Percentiles rank a stretch among this genome's conserved stretches.
These are phyloP conservation scores for Brachyalestes nurse DNA, from an alignment of 2,797 vertebrate genomes.

Conservation along the genomic window DNA sequence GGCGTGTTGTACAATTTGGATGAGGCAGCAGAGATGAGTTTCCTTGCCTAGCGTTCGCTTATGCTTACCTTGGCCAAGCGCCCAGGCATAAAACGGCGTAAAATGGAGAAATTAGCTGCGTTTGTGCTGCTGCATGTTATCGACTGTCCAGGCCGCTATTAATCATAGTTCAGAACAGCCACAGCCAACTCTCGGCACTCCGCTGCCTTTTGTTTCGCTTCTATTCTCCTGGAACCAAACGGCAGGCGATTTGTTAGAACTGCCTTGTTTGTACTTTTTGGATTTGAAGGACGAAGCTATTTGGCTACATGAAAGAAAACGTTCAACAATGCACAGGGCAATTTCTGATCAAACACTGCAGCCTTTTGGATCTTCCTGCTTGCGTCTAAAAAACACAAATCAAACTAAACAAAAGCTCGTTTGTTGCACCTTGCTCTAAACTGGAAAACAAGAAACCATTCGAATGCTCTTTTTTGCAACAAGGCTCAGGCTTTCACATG, in stretches of 20 bases:
- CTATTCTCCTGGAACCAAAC: constrained; percentile 19
- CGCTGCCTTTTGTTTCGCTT: constrained; percentile 6
- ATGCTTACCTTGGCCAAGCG: constrained; percentile 1
- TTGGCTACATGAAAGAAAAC: constrained; percentile 26
- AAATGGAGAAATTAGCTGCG: constrained; percentile 38
- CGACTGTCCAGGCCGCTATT: constrained; percentile 37
- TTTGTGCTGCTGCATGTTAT: constrained; percentile 22
- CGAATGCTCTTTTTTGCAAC: not conserved
- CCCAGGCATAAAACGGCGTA: constrained; percentile 17
- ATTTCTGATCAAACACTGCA: constrained; percentile 12
- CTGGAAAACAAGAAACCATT: not conserved
- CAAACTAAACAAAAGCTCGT: not conserved
- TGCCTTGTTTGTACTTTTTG: constrained; percentile 20
- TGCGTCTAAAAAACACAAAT: not conserved
- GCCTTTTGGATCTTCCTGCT: not conserved
- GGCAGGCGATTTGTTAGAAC: constrained; percentile 16
- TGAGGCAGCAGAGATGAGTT: not conserved
- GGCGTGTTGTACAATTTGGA: constrained; percentile 13
- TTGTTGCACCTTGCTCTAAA: not conserved
- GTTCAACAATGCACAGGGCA: not conserved
- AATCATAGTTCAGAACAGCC: constrained; percentile 41
- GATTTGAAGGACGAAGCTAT: constrained; percentile 9
- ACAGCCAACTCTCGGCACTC: not conserved
- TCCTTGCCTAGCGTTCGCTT: constrained; percentile 5
- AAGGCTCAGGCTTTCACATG: not conserved